Conservation (phyloP, 2,797 vertebrate species). For the Antennarius maculatus region DNA sequence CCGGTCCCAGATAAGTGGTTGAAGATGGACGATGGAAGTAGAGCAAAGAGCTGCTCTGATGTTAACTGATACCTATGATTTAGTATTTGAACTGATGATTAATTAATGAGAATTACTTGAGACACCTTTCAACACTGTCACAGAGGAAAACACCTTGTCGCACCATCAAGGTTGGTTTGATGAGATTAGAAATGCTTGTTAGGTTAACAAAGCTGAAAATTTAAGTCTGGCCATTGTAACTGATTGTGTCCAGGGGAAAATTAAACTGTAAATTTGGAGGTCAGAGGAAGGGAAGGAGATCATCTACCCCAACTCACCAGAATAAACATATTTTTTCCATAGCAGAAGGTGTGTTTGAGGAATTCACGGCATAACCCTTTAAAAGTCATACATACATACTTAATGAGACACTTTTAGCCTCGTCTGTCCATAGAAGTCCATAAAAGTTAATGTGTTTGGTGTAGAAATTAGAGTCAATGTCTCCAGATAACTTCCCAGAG, state of each 20-base stretch:
- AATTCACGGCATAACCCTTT: not conserved
- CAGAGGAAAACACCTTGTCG: constrained; percentile 3
- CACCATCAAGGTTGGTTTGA: not conserved
- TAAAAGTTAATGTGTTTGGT: constrained; percentile 2
- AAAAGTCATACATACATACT: not conserved
- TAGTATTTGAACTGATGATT: not conserved
- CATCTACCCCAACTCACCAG: not conserved
- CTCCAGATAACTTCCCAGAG: constrained; percentile 19
- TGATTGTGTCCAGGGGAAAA: constrained; percentile 13
- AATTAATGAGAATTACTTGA: not conserved
- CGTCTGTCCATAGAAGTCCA: not conserved
- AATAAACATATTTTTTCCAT: constrained; percentile 7
- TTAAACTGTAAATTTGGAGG: constrained; percentile 21
- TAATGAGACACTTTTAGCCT: not conserved
- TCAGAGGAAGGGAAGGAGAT: constrained; percentile 11
- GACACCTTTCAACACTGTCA: not conserved
- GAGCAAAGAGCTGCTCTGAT: not conserved
- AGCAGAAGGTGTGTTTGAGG: not conserved
- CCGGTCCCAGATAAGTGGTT: too few relatives aligned
- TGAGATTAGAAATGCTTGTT: not conserved
- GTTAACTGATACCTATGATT: not conserved
- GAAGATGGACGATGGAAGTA: not conserved
- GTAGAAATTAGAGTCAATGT: constrained; percentile 14
- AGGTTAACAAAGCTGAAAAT: constrained; percentile 31
- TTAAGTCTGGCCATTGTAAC: constrained; percentile 12